Evolutionary conservation across 2,797 vertebrate species (phyloP).

Genomic region (Rhadinocentrus ornatus): DNA sequence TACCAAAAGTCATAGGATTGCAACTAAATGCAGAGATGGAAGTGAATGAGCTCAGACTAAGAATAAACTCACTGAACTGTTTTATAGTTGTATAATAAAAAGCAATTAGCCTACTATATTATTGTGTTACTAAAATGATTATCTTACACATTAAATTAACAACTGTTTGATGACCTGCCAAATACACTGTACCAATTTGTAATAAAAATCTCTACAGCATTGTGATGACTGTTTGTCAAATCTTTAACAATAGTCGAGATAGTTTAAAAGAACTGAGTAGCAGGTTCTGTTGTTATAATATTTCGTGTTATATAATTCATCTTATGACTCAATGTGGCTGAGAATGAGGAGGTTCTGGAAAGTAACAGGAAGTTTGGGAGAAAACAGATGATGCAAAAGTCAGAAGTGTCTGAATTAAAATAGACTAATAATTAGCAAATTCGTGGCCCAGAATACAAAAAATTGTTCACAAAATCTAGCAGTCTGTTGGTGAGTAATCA

Average conservation of each 20-base stretch:
- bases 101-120: neutral
- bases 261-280: slow-evolving; percentile 3
- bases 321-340: slow-evolving; percentile 13
- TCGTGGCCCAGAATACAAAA: neutral
- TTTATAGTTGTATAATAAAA: neutral
- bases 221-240: neutral
- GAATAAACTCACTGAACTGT: neutral
- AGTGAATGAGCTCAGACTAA: neutral
- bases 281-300: neutral
- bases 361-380: neutral
- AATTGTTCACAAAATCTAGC: too few relatives aligned
- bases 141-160: neutral
- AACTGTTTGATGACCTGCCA: neutral
- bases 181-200: neutral
- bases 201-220: neutral
- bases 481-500: neutral
- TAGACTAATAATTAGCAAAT: neutral
- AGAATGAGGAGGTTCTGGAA: slow-evolving; percentile 5
- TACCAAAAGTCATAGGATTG: too few relatives aligned
- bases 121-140: neutral
- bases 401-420: neutral
- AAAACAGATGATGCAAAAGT: slow-evolving; percentile 1
- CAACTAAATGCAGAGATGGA: neutral
- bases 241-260: neutral
- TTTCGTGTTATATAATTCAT: slow-evolving; percentile 11